Base-by-base conservation (phyloP, 2,113 vertebrate genomes). In the Poicephalus gulielmi region DNA sequence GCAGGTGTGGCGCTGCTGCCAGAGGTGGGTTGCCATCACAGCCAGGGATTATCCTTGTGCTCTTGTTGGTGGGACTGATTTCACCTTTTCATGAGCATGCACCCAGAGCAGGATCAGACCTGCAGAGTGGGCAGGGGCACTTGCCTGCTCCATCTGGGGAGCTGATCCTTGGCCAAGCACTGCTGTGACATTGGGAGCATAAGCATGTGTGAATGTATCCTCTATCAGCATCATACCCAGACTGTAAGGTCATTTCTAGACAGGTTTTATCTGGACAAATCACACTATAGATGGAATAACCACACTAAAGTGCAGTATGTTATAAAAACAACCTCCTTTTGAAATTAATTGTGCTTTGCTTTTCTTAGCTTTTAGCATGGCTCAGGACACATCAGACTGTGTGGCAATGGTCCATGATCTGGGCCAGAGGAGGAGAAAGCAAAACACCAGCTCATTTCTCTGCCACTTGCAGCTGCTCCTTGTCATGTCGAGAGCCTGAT, bases 201-300 rank as follows among this genome's bases (percentile, higher is more conserved):
- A 60, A 88, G 18, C 5, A 0, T 67, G 8, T 16, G 22, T 35
- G 57, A 59, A 10, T 33, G 17, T 52, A 52, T 76, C 39, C 85
- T 93, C 79, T 75, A 70, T 85, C 89, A 77, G 71, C 76, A 43
- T 95, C 95, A 95, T 97, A 95, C 84, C 49, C 94, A 97, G 97
- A 97, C 96, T 91, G 52, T 96, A 97, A 97, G 59, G 88, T 98
- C 95, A 97, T 66, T 97, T 93, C 94, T 94, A 95, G 83, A 74
- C 67, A 67, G 44, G 73, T 87, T 91, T 96, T 95, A 89, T 95
- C 92, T 94, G 86, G 83, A 66, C 44, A 84, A 97, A 91, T 88
- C 81, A 53, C 37, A 80, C 85, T 33, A 13, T 43, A 47, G 69
- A 80, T 28, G 31, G 83, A 73, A 92, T 86, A 96, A 84, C 49